These are phyloP conservation scores for Corythoichthys intestinalis DNA, from an alignment of 2,113 vertebrate species.

Conservation along the genomic window DNA sequence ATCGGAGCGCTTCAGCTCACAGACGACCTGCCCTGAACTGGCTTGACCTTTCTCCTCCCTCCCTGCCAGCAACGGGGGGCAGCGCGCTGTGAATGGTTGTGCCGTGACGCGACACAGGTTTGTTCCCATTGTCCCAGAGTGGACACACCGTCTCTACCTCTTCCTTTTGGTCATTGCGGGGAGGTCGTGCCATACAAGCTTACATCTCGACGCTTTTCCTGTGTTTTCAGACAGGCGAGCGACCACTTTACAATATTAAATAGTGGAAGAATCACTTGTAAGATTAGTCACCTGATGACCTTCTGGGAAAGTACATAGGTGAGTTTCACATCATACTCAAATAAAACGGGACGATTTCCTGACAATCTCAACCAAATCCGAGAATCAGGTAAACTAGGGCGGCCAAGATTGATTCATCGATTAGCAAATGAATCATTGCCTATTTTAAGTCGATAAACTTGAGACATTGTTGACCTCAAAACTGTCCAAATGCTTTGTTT, in stretches of 20 bases:
- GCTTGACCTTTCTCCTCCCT: constrained; percentile 17
- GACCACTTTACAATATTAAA: constrained; percentile 4
- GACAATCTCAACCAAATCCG: background rate
- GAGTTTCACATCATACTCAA: constrained; percentile 13
- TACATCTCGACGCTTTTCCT: constrained; percentile 21
- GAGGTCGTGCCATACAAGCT: constrained; percentile 9
- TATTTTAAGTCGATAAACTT: too few relatives aligned
- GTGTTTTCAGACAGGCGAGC: constrained; percentile 12
- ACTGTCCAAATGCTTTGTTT: too few relatives aligned
- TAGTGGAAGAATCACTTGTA: constrained; percentile 7
- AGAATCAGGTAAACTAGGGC: background rate
- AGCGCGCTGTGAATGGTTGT: constrained; percentile 17
- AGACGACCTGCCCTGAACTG: constrained; percentile 20
- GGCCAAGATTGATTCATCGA: too few relatives aligned
- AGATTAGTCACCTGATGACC: background rate
- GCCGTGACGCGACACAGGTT: constrained; percentile 28
- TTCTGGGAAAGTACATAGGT: constrained; percentile 18
- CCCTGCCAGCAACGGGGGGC: background rate
- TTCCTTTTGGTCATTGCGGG: constrained; percentile 12
- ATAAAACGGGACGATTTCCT: background rate
- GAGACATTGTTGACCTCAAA: too few relatives aligned
- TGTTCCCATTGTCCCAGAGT: constrained; percentile 46
- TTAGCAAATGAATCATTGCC: too few relatives aligned
- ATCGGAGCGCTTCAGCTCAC: background rate
- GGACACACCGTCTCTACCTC: constrained; percentile 53